A percentile compares a stretch with the other conserved stretches of the same genome.
phyloP scores from a whole-genome alignment of 2,113 vertebrate species.

The Ctenodactylus gundi region DNA sequence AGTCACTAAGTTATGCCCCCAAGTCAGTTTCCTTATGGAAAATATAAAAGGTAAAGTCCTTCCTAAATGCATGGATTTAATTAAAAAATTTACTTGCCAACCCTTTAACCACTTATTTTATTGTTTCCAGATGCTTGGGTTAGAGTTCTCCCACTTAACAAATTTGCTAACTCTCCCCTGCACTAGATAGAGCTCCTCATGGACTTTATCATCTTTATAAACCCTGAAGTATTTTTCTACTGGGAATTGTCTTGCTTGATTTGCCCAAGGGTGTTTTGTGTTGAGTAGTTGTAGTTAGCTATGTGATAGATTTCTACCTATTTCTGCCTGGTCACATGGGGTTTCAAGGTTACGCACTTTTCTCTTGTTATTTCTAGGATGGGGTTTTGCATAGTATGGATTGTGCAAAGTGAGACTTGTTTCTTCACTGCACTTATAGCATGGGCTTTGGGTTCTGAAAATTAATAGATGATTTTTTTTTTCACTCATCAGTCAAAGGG shows the following conservation, averaged over 20 bases:
- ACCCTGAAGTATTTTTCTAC: not conserved
- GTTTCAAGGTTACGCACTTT: not conserved
- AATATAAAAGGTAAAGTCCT: not conserved
- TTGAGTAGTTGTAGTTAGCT: not conserved
- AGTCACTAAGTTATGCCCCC: not conserved
- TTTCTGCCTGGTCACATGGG: not conserved
- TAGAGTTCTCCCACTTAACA: not conserved
- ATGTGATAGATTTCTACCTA: not conserved
- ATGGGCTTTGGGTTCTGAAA: not conserved
- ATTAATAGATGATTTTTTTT: not conserved
- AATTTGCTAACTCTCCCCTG: not conserved
- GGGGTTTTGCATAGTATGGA: not conserved
- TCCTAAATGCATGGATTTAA: conserved; percentile 1
- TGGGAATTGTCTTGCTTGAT: not conserved
- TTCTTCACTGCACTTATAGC: not conserved
- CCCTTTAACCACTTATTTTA: not conserved
- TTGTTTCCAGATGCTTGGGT: not conserved
- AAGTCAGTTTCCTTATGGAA: not conserved
- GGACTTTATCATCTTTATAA: not conserved
- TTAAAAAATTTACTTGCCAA: not conserved
- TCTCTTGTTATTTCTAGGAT: not conserved
- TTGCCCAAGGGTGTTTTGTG: not conserved
- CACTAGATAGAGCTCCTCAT: not conserved
- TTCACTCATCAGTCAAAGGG: not conserved
- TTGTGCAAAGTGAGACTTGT: not conserved